Percentiles rank a stretch among this genome's conserved stretches.
phyloP scores from a whole-genome alignment of 35 echinoderm and acorn worm genomes.

The Amphiura filiformis region DNA sequence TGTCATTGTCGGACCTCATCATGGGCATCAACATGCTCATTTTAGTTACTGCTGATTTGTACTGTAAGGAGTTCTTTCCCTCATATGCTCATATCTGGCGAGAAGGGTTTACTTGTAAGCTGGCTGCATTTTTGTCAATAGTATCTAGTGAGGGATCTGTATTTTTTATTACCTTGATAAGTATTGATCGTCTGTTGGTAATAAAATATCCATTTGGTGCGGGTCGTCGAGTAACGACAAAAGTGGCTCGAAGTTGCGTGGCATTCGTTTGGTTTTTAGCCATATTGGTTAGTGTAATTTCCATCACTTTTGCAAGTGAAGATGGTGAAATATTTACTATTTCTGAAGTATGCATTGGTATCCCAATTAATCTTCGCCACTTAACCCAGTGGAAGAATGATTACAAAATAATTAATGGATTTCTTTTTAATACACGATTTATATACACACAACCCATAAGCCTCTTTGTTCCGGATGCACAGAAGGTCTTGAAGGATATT shows the following conservation, averaged over 20 bases:
- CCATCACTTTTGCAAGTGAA: slow-evolving; percentile 15
- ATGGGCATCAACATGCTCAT: slow-evolving; percentile 75
- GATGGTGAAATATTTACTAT: slow-evolving; percentile 28
- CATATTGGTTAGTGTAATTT: slow-evolving; percentile 28
- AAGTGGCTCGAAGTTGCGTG: not conserved
- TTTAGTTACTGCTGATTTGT: slow-evolving; percentile 48
- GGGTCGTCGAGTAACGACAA: slow-evolving; percentile 28
- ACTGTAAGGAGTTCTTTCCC: slow-evolving; percentile 36
- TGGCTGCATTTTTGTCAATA: not conserved
- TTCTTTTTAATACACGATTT: not conserved
- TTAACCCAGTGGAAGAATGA: not conserved
- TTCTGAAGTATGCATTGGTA: slow-evolving; percentile 55
- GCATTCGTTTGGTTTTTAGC: slow-evolving; percentile 33
- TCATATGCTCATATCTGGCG: slow-evolving; percentile 55
- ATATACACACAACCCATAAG: not conserved
- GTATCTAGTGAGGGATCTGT: not conserved
- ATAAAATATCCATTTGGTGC: slow-evolving; percentile 32
- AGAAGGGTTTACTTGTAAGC: slow-evolving; percentile 48
- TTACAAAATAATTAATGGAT: not conserved
- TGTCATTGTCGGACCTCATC: slow-evolving; percentile 51
- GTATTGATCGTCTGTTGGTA: not conserved
- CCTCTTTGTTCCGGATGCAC: not conserved
- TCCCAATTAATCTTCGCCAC: slow-evolving; percentile 29
- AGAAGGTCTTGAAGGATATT: not conserved
- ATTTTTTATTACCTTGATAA: not conserved